Evolutionary conservation across 2,113 vertebrate species (phyloP), one percentile per base, ranked within the genome.

Genomic region (Helogale parvula): DNA sequence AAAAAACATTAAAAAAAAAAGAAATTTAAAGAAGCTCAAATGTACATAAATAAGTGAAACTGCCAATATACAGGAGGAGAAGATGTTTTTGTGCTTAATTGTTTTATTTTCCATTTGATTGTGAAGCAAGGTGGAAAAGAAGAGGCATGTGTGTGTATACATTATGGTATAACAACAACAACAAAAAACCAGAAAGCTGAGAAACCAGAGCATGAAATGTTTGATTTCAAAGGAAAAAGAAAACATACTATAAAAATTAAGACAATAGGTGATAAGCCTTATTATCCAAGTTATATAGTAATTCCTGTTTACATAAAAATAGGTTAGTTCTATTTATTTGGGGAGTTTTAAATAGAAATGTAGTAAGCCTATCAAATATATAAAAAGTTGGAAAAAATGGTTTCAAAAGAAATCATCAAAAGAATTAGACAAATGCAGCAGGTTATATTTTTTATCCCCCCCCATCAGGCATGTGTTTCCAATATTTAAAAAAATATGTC

Each of bases 331-430:
- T 77, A 47, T 77, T 52, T 52, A 79, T n/a, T 9, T 29, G 2
- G 69, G 35, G 21, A 74, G 0, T 69, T 81, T 94, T 90, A 87
- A 71, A 88, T 47, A 90, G 79, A 82, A 88, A 74, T 19, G 83
- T 47, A 71, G 93, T 79, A 92, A 91, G 57, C 3, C 66, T 41
- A n/a, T 52, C 7, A 91, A 87, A 41, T 69, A 69, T 29, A 14
- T 23, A 57, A 35, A 89, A 89, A 81, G 13, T 27, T 94, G 31
- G 12, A 72, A 72, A 72, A 66, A 88, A 76, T 65, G 12, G 33
- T 83, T 66, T 96, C 66, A 65, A 33, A 96, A 84, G 71, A 81
- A 52, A 2, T n/a, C 47, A 82, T 74, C 52, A 91, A 69, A 94
- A 89, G n/a, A 93, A 74, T 83, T 31, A 72, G 52, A 88, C 87